These are phyloP conservation scores for Ectemnius lituratus DNA, from an alignment of 2,888 invertebrate genomes.

Conservation along the genomic window DNA sequence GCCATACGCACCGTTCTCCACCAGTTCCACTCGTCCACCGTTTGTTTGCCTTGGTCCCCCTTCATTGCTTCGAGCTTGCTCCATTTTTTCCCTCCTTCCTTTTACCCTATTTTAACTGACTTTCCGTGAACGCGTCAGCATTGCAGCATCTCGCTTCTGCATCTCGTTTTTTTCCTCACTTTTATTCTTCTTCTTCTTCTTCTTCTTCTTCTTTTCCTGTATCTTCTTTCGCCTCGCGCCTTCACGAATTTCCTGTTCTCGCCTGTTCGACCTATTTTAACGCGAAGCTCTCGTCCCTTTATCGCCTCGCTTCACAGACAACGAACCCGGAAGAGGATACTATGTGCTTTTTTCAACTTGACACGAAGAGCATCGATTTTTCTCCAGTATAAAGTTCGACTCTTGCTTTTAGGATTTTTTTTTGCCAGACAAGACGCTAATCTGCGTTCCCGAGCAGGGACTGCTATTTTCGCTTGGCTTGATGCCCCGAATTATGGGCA, in stretches of 20 bases:
- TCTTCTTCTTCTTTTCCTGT: not conserved
- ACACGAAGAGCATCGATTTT: too few species aligned
- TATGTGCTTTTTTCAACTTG: too few species aligned
- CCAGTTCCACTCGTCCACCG: too few species aligned
- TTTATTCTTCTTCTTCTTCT: not conserved
- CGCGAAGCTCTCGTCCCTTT: constrained; percentile 12
- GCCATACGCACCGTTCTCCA: constrained; percentile 2
- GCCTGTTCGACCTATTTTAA: constrained; percentile 14
- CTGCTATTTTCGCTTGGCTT: constrained; percentile 39
- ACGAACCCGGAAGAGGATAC: too few species aligned
- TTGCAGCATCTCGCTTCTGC: too few species aligned
- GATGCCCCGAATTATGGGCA: constrained; percentile 37
- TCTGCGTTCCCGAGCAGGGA: constrained; percentile 17
- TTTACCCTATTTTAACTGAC: too few species aligned
- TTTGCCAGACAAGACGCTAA: too few species aligned
- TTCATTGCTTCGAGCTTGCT: not conserved
- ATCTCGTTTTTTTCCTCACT: not conserved
- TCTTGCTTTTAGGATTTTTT: too few species aligned
- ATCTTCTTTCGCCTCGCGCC: constrained; percentile 7
- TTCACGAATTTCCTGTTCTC: constrained; percentile 20
- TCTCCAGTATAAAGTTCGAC: too few species aligned
- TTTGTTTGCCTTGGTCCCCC: too few species aligned
- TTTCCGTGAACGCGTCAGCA: too few species aligned
- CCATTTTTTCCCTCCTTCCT: not conserved
- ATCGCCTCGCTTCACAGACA: not conserved